Base-by-base conservation (phyloP, 1,140 invertebrate genomes). In the Drusus annulatus region DNA sequence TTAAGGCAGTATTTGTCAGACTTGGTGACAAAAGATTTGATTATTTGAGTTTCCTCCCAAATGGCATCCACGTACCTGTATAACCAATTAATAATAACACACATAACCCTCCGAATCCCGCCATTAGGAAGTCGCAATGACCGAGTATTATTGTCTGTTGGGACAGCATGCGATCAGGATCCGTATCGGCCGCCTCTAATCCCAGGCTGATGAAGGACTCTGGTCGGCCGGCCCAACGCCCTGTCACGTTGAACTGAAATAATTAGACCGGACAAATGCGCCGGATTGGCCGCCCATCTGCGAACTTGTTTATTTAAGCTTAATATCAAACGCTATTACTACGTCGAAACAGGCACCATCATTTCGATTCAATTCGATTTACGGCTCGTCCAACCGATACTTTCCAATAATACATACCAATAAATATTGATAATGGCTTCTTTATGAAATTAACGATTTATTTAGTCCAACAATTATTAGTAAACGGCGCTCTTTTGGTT, bases 161-260 rank as follows among this genome's bases (percentile, higher is more conserved):
- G 23, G 7, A 17, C 2, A 60, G 7, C 17, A 10, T 60, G 3
- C 56, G 56, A 60, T 23, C 19, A 19, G 56, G 13, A 60, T 23
- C 13, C 56, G 10, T 28, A 65, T 65, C 25, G 62, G 62, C 7
- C 28, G 21, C n/a, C 23, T 31, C 28, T 65, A 65, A 65, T 65
- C 28, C 62, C 23, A 21, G 8, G 21, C 28, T 31, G 62, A 65
- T 65, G 62, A 65, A 65, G 62, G 62, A 65, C 36, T 16, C 28
- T 16, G 62, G 25, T 65, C 28, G 16, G n/a, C n/a, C n/a, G 25
- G 25, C 25, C 25, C 25, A 13, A 65, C 2, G 13, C 62, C 28
- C 62, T 31, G 62, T 65, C 62, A 65, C 62, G 62, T 65, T 65
- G 31, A 65, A 65, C 62, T 7, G 62, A 65, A 65, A 65, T 65